These are phyloP conservation scores for Malurus elegans DNA, from an alignment of 2,113 vertebrate species.

Conservation along the genomic window DNA sequence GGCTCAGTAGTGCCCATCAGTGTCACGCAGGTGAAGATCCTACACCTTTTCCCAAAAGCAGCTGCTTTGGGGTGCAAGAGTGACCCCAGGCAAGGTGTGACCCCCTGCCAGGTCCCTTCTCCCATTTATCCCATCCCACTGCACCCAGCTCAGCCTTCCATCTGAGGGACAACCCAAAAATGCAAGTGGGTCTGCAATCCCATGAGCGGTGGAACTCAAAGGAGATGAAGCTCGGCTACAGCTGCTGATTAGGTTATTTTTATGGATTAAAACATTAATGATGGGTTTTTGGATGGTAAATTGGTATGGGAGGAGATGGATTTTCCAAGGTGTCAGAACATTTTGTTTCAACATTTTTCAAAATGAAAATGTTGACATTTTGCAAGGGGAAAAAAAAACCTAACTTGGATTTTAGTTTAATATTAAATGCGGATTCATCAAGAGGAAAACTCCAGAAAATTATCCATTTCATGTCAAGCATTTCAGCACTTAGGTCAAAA, in stretches of 20 bases:
- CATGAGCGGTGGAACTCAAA: neutral
- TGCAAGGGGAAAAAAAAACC: neutral
- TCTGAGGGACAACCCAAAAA: neutral
- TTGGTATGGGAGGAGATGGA: neutral
- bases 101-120: neutral
- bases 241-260: neutral
- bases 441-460: neutral
- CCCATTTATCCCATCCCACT: neutral
- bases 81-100: neutral
- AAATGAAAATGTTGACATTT: constrained; percentile 51
- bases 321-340: constrained; percentile 56
- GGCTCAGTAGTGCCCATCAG: neutral
- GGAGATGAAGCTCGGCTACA: neutral
- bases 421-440: neutral
- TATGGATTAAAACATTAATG: constrained; percentile 2
- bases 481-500: neutral
- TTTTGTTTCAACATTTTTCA: constrained; percentile 50
- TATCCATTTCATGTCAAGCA: neutral
- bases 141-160: neutral
- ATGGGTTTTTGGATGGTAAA: constrained; percentile 19
- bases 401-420: neutral
- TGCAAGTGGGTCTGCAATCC: neutral
- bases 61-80: neutral
- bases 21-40: neutral
- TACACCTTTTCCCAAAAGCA: neutral